Evolutionary conservation across 2,113 vertebrate genomes (phyloP), one percentile per base, ranked within the genome.

Genomic region (Lasiurus borealis): DNA sequence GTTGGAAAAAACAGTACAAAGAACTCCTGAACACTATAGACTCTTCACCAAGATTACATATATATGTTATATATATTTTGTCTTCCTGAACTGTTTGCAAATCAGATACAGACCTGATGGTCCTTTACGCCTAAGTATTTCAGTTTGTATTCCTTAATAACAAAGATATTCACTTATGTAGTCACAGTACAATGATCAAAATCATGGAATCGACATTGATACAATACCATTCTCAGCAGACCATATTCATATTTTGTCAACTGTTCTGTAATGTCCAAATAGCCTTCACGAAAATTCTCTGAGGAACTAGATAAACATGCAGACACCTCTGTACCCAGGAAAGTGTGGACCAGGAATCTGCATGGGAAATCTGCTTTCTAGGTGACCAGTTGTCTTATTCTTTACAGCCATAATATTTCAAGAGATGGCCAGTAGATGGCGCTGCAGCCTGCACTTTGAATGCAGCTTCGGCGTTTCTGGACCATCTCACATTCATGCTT

Each of bases 381-480:
- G 16, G 57, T 3, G n/a, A 78, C 59, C 48, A 80, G 15, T 13
- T 12, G 8, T 2, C n/a, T 16, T 1, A 1, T 75, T 78, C 50
- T 15, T 82, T 78, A 10, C 64, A 52, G 25, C 18, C 2, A 2
- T 1, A 3, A 31, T 44, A 73, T 68, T 92, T 18, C 25, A 57
- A 57, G 6, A 9, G 0, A 9, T 21, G 5, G 27, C 52, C 96
- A 90, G 62, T 19, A 97, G 97, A 52, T 96, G 94, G 72, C 68
- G 27, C 71, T 93, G 87, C 62, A 78, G 96, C 0, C 90, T 18
- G 44, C 12, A 18, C 40, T 96, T 95, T 54, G 36, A 25, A 46
- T 0, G 1, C 12, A 5, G 64, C 36, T 57, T 18, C 31, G 0
- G 6, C 0, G 0, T 5, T 40, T 69, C 64, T 57, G 54, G 48